phyloP scores from a whole-genome alignment of 2,888 invertebrate genomes.

The Perizoma affinitatum region DNA sequence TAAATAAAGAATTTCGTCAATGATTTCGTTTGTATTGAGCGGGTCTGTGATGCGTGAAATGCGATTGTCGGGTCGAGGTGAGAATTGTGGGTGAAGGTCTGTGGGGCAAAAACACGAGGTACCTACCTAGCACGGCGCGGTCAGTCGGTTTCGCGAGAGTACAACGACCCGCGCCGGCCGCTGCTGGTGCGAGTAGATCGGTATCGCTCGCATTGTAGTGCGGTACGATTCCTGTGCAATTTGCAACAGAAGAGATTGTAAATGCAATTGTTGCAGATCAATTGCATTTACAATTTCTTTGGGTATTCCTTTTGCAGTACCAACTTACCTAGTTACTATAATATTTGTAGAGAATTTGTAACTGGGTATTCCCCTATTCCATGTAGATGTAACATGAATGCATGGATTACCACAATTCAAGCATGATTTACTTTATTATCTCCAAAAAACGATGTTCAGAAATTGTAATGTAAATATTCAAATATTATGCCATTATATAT shows the following conservation, averaged over 20 bases:
- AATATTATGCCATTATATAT: too few species aligned
- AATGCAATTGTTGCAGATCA: background rate
- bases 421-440: too few species aligned
- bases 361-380: too few species aligned
- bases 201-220: background rate
- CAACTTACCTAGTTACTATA: too few species aligned
- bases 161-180: constrained; percentile 51
- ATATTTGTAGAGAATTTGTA: too few species aligned
- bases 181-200: background rate
- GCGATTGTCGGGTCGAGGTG: constrained; percentile 59
- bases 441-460: too few species aligned
- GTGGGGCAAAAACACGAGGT: constrained; percentile 48
- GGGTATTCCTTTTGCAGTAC: too few species aligned
- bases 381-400: too few species aligned
- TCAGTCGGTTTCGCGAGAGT: constrained; percentile 36
- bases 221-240: constrained; percentile 11
- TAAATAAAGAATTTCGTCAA: constrained; percentile 79
- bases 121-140: constrained; percentile 40
- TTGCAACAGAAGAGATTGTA: constrained; percentile 11
- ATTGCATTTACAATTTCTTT: background rate
- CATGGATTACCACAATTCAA: too few species aligned
- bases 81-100: constrained; percentile 70
- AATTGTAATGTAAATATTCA: too few species aligned
- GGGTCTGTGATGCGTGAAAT: constrained; percentile 67
- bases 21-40: constrained; percentile 64